Evolutionary conservation across 1,140 invertebrate species (phyloP), one percentile per base, ranked within the genome.

Genomic region (Drosophila kepulauana): DNA sequence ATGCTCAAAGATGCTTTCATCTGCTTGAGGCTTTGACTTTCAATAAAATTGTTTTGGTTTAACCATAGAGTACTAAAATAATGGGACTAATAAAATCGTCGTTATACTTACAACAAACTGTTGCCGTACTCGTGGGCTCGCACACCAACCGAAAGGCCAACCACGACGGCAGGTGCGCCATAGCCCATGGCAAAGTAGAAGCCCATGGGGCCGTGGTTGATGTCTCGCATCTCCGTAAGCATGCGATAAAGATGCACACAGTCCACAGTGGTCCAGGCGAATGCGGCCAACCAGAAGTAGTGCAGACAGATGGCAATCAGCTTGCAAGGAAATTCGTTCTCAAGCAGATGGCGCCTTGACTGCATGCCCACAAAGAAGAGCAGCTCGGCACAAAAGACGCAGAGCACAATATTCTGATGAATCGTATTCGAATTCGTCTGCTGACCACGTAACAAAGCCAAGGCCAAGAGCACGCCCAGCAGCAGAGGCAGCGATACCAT

Each of bases 121-220:
- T 98, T 98, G 72, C 98, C 98, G 92, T 99, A 99, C 89, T 98
- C 97, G 91, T 99, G 97, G n/a, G 97, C 97, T 49, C 98, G 94
- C 0, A 99, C 97, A 0, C 98, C 98, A 13, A 99, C 97, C 20
- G 98, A 96, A 5, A 99, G 93, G 43, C 97, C 97, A 4, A 99
- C 97, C 51, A 98, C 95, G 35, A 99, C 95, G 2, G 98, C 98
- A 2, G 98, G 98, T 49, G 98, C 94, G n/a, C 97, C 98, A 91
- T 99, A 99, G 5, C 98, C 98, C 82, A 98, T 94, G n/a, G 97
- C 96, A 86, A 98, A 98, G 91, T 99, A 99, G 91, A 98, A 98
- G 65, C 97, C 95, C 95, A 99, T 98, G 38, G 96, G 96, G 0
- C 98, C 98, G 91, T 98, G 97, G 93, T 99, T 99, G 11, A 99